A percentile compares a stretch with the other conserved stretches of the same genome.
Conservation (phyloP, 1,140 invertebrate species). For the Philopotamus ludificatus region DNA sequence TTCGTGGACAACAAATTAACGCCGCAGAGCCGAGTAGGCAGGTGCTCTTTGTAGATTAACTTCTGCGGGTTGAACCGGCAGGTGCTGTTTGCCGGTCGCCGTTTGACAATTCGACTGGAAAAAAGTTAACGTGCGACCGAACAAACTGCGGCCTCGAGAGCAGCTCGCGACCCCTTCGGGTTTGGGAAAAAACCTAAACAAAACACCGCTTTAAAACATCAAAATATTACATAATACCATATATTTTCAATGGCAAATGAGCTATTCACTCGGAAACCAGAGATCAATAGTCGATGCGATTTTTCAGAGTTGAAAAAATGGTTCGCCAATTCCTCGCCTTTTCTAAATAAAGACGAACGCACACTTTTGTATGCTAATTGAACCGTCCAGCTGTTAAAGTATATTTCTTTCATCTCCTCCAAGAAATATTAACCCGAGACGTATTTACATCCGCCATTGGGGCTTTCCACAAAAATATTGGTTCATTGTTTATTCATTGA, state of each 20-base stretch:
- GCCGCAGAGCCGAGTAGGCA: no score
- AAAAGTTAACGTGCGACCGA: background rate
- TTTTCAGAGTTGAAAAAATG: background rate
- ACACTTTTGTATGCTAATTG: background rate
- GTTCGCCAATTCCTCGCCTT: background rate
- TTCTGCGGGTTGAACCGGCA: background rate
- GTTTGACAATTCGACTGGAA: background rate
- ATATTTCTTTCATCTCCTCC: background rate
- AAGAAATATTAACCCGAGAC: background rate
- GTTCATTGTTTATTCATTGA: constrained; percentile 14
- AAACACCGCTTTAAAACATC: no score
- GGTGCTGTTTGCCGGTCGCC: background rate
- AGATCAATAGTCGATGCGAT: background rate
- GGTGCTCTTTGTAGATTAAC: no score
- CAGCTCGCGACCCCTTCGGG: no score
- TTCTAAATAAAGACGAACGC: background rate
- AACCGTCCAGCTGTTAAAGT: background rate
- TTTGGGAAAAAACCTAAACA: no score
- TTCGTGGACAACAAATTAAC: no score
- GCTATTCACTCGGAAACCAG: no score
- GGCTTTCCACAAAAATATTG: background rate
- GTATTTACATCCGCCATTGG: background rate
- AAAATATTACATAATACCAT: no score
- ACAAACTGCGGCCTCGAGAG: no score
- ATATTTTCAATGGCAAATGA: no score